Conservation (phyloP, 2,888 invertebrate species). For the Halictus quadricinctus region DNA sequence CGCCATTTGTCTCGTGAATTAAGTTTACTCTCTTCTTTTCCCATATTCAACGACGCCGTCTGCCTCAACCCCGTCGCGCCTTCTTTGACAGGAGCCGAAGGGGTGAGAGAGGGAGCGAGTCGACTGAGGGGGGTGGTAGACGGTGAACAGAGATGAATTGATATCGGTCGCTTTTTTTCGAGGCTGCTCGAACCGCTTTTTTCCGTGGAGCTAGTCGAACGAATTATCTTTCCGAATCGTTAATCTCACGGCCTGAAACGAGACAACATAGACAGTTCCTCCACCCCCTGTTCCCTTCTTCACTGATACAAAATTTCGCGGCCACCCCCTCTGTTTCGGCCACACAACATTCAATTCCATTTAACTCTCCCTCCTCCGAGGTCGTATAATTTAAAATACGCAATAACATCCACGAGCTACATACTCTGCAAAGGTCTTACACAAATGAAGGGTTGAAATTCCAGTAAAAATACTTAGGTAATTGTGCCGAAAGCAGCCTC, state of each 20-base stretch:
- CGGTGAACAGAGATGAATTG: conserved; percentile 51
- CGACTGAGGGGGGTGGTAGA: not conserved
- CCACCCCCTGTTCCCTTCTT: conserved; percentile 15
- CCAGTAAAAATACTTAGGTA: not conserved
- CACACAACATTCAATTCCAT: too few species aligned
- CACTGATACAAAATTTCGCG: conserved; percentile 47
- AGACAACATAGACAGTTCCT: conserved; percentile 44
- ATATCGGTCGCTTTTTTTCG: conserved; percentile 54
- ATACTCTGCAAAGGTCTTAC: too few species aligned
- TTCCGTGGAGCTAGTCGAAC: conserved; percentile 53
- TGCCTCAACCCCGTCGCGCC: conserved; percentile 12
- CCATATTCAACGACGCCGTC: conserved; percentile 51
- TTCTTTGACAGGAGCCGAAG: not conserved
- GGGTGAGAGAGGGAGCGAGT: not conserved
- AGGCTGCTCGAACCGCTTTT: conserved; percentile 38
- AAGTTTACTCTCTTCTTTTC: conserved; percentile 62
- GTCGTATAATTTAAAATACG: too few species aligned
- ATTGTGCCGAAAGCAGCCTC: not conserved
- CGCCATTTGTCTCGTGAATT: conserved; percentile 66
- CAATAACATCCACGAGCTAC: too few species aligned
- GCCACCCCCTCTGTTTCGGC: conserved; percentile 16
- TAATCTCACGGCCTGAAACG: conserved; percentile 66
- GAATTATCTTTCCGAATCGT: conserved; percentile 74
- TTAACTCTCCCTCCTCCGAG: too few species aligned
- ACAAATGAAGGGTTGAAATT: not conserved